Conservation (phyloP, 2,113 vertebrate species). For the Gnathonemus longibarbis region DNA sequence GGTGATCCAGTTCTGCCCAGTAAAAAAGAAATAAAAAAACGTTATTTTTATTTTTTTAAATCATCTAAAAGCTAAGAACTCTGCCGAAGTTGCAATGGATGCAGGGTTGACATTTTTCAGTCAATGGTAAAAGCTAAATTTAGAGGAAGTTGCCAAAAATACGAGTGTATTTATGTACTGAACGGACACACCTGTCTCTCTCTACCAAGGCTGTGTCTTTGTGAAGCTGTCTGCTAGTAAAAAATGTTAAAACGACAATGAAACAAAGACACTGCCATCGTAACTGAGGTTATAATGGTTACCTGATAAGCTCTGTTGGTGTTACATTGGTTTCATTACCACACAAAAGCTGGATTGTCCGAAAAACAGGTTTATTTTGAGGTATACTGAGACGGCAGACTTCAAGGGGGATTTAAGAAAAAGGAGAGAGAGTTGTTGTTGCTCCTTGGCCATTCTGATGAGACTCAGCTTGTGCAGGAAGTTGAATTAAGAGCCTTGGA, state of each 20-base stretch:
- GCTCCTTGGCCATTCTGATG: background rate
- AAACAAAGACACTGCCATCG: background rate
- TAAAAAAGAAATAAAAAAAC: background rate
- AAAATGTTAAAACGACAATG: background rate
- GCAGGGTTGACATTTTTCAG: background rate
- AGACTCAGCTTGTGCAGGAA: background rate
- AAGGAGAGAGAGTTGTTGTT: background rate
- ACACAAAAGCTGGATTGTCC: background rate
- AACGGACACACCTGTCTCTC: constrained; percentile 12
- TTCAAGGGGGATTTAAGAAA: background rate
- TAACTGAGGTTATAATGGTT: background rate
- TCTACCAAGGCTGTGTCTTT: background rate
- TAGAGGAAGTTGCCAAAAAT: constrained; percentile 13
- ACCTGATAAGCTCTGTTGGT: background rate
- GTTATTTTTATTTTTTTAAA: background rate
- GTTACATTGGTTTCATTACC: background rate
- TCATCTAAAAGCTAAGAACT: background rate
- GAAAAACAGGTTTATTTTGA: background rate
- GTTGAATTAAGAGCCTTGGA: background rate
- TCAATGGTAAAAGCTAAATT: constrained; percentile 3
- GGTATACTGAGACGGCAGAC: background rate
- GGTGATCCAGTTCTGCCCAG: background rate
- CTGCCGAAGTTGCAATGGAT: background rate
- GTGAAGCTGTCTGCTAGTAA: background rate
- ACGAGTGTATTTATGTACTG: background rate